Evolutionary conservation across 2,797 vertebrate genomes (phyloP).

Genomic region (Columba guinea): DNA sequence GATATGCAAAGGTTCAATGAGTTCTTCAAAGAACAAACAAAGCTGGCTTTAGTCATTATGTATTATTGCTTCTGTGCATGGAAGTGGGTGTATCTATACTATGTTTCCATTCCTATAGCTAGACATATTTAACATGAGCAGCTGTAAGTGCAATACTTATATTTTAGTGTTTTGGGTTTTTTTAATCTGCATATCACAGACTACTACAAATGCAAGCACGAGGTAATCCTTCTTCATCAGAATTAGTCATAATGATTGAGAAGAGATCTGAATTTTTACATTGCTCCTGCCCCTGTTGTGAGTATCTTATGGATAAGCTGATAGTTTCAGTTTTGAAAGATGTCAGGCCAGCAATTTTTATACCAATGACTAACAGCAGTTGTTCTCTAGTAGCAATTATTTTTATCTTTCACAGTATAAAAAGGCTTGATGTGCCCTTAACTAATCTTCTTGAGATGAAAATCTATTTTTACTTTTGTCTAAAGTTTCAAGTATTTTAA

Average conservation of each 20-base stretch:
- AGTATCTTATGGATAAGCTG: background rate
- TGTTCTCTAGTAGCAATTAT: background rate
- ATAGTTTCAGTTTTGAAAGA: background rate
- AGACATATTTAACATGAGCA: constrained; percentile 24
- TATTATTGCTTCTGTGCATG: background rate
- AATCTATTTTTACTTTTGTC: background rate
- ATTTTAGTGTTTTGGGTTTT: background rate
- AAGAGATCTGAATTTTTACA: background rate
- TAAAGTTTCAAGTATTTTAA: background rate
- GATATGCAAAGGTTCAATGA: background rate
- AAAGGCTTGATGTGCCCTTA: background rate
- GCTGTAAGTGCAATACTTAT: constrained; percentile 38
- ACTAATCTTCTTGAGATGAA: background rate
- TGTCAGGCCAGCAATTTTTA: background rate
- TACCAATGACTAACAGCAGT: background rate
- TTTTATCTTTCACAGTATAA: background rate
- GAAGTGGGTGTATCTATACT: background rate
- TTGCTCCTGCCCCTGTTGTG: background rate
- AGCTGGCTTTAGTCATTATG: constrained; percentile 15
- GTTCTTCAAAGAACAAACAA: constrained; percentile 16
- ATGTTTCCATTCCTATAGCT: background rate
- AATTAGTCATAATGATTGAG: background rate
- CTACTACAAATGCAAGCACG: background rate
- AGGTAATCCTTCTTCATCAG: background rate
- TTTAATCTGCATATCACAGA: background rate